Conservation (phyloP, 2,797 vertebrate genomes). For the Gymnocypris eckloni region DNA sequence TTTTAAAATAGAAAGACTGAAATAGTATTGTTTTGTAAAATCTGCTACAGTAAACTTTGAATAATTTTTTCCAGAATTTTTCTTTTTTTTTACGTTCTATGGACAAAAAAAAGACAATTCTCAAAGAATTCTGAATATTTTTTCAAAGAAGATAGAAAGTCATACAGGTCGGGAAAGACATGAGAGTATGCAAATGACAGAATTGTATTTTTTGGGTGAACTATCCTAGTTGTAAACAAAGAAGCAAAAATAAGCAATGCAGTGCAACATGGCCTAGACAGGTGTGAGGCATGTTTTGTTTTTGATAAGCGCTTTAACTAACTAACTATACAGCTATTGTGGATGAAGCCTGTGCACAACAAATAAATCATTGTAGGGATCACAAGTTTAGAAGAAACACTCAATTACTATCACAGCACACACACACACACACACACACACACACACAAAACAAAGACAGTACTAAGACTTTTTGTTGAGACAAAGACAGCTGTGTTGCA, state of each 20-base stretch:
- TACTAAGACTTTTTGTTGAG: slow-evolving; percentile 58
- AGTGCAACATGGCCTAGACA: background rate
- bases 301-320: background rate
- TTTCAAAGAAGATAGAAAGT: background rate
- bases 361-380: slow-evolving; percentile 16
- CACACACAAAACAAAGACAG: slow-evolving; percentile 57
- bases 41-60: background rate
- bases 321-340: background rate
- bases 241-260: background rate
- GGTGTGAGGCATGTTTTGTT: background rate
- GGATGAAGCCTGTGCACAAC: slow-evolving; percentile 2
- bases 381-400: slow-evolving; percentile 13
- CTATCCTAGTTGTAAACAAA: background rate
- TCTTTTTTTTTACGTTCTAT: no score
- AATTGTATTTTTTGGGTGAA: background rate
- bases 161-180: background rate
- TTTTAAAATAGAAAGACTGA: background rate
- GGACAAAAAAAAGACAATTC: no score
- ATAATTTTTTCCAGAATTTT: no score
- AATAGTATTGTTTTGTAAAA: background rate
- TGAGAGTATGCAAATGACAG: background rate
- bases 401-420: slow-evolving; percentile 9
- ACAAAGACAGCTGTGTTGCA: slow-evolving; percentile 72
- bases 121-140: background rate
- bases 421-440: background rate